Evolutionary conservation across 92 coral and sea anemone species (phyloP), one percentile per base, ranked within the genome.

Genomic region (Zoanthus sansibaricus): DNA sequence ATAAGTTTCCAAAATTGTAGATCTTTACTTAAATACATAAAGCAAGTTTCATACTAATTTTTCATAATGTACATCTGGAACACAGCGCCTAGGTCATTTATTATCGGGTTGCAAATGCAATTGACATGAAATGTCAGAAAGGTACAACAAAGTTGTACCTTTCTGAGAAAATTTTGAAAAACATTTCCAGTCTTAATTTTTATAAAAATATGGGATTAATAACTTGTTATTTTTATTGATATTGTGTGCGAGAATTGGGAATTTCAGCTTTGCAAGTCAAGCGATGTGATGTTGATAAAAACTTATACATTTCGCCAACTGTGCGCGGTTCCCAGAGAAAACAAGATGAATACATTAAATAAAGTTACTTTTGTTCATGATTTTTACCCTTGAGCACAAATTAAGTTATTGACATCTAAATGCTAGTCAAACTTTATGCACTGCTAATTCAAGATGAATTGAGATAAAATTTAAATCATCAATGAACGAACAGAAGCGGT

Each of bases 221-320:
- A 32, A 71, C 76, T 71, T 71, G 76, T 42, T 45, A 73, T 73
- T 73, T 73, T 74, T 74, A 74, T 45, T 74, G 12, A 45, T 51
- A 37, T 46, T 46, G 58, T 74, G 17, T 46, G 14, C 56, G 78
- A 74, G 56, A 74, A 74, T 74, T 49, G 52, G 77, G 55, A 72
- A 72, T 72, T 72, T 71, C 55, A 72, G 77, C 77, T 72, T 72
- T 72, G 77, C 11, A 72, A 72, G 77, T 72, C 77, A 7, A 72
- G 54, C 77, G 55, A 72, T 72, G 77, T 44, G 77, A 72, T 44
- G 77, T 72, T 72, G 54, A 72, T 44, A 72, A 72, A 44, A 42
- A 42, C 55, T 72, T 72, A 25, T 72, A 42, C 54, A 72, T 72
- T 72, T 72, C 77, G 9, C 21, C 77, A 72, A 72, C 77, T 72